Evolutionary conservation across 2,797 vertebrate genomes (phyloP).

Genomic region (Taeniopygia guttata): DNA sequence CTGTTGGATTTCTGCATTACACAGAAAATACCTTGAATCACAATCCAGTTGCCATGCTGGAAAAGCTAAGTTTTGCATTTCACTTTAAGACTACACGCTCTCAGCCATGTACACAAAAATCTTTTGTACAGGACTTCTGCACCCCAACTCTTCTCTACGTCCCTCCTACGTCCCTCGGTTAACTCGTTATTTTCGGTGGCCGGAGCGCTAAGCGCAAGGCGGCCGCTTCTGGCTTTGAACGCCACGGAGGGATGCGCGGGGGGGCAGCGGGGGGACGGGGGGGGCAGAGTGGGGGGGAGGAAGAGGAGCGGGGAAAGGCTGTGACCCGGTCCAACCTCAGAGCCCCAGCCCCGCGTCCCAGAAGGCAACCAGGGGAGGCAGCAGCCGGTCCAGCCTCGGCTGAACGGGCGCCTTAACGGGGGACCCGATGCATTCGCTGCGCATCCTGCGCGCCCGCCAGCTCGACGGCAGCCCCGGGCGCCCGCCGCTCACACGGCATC

Average conservation of each 20-base stretch:
- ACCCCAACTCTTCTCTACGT: slow-evolving; percentile 37
- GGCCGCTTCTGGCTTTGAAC: slow-evolving; percentile 22
- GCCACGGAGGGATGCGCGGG: slow-evolving; percentile 6
- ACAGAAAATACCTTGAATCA: slow-evolving; percentile 47
- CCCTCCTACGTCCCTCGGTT: slow-evolving; percentile 45
- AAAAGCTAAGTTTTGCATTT: slow-evolving; percentile 56
- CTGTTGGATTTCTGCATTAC: background rate
- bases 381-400: slow-evolving; percentile 10
- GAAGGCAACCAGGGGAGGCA: slow-evolving; percentile 53
- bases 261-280: background rate
- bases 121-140: slow-evolving; percentile 57
- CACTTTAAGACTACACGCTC: slow-evolving; percentile 56
- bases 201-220: slow-evolving; percentile 4
- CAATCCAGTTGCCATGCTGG: slow-evolving; percentile 51
- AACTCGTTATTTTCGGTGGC: slow-evolving; percentile 56
- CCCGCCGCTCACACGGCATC: background rate
- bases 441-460: slow-evolving; percentile 17
- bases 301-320: slow-evolving; percentile 16
- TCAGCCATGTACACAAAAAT: slow-evolving; percentile 57
- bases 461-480: background rate
- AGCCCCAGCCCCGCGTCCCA: background rate
- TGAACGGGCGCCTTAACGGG: slow-evolving; percentile 8
- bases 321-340: slow-evolving; percentile 45
- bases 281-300: background rate
- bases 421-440: slow-evolving; percentile 12